Conservation (phyloP, 2,113 vertebrate genomes). For the Vulpes lagopus region DNA sequence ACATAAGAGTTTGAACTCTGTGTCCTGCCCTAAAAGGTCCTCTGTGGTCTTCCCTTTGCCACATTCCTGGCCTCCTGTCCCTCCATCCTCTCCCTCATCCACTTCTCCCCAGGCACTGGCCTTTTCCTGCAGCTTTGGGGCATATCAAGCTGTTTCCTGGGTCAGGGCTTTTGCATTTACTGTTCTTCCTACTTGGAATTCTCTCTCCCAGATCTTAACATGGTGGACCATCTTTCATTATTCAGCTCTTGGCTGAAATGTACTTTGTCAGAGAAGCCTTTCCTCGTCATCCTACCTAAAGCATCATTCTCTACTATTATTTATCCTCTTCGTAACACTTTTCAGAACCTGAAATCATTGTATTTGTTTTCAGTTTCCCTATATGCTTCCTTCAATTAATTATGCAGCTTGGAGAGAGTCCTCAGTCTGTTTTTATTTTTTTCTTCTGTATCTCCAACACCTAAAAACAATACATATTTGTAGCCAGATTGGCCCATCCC, state of each 20-base stretch:
- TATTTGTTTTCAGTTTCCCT: conserved; percentile 26
- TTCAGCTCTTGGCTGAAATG: background rate
- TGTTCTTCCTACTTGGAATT: background rate
- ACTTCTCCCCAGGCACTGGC: background rate
- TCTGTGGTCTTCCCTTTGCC: background rate
- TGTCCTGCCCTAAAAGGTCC: background rate
- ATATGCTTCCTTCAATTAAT: background rate
- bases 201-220: background rate
- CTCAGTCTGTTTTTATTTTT: background rate
- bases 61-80: background rate
- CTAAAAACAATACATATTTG: background rate
- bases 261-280: background rate
- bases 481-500: background rate
- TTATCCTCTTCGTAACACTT: background rate
- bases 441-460: background rate
- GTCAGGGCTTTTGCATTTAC: background rate
- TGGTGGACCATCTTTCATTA: accelerated
- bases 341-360: background rate
- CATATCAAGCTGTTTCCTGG: background rate
- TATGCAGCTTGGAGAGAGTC: background rate
- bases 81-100: background rate
- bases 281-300: background rate
- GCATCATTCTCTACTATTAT: background rate
- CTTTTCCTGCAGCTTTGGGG: background rate
- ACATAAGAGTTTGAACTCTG: background rate